A percentile compares a stretch with the other conserved stretches of the same genome.
These are phyloP conservation scores for Heptranchias perlo DNA, from an alignment of 2,113 vertebrate species.

Conservation along the genomic window DNA sequence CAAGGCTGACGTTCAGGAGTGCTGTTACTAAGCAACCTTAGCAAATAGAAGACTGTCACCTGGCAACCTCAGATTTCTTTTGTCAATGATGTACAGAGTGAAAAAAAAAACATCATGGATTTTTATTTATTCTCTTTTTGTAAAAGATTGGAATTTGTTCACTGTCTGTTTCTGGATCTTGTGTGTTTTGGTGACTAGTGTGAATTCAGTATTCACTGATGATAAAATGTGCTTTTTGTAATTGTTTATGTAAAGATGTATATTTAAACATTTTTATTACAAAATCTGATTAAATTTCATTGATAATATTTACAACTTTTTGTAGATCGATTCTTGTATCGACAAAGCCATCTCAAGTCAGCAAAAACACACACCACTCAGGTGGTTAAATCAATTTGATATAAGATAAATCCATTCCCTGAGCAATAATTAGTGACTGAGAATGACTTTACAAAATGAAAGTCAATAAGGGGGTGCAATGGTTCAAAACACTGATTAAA, in stretches of 20 bases:
- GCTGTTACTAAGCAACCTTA: conserved; percentile 9
- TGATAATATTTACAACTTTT: background rate
- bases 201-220: background rate
- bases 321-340: background rate
- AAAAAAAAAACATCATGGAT: background rate
- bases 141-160: conserved; percentile 26
- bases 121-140: conserved; percentile 34
- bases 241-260: background rate
- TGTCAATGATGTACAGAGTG: conserved; percentile 23
- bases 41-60: background rate
- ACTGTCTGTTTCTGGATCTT: conserved; percentile 11
- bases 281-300: background rate
- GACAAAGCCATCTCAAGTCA: background rate
- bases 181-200: conserved; percentile 2
- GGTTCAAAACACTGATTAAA: background rate
- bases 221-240: background rate
- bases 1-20: background rate
- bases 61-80: background rate
- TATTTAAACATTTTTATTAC: conserved; percentile 11
- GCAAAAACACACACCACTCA: background rate
- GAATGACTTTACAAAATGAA: background rate
- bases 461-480: background rate
- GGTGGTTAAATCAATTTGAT: background rate
- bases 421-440: background rate
- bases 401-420: background rate